Conservation (phyloP, 2,888 invertebrate genomes). For the Sarcophaga subvicina region DNA sequence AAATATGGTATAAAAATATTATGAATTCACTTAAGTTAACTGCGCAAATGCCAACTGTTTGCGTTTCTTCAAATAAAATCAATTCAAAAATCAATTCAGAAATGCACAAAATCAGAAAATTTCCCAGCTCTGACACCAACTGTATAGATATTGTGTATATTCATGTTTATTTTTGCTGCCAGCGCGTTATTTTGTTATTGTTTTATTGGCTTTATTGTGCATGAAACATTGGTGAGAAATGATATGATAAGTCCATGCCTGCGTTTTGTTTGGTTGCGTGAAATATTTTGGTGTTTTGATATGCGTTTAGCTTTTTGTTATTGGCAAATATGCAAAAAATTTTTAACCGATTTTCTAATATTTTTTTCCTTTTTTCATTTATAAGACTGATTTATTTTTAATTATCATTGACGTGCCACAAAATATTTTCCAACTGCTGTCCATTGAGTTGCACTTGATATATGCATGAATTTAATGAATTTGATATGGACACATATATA, state of each 20-base stretch:
- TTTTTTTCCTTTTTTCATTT: constrained; percentile 15
- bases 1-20: no score
- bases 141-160: background rate
- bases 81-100: no score
- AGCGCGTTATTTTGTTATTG: background rate
- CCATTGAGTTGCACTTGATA: no score
- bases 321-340: constrained; percentile 27
- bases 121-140: no score
- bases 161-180: background rate
- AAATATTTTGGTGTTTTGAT: constrained; percentile 21
- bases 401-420: constrained; percentile 79
- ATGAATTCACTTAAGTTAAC: no score
- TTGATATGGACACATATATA: no score
- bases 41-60: no score
- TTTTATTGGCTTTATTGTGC: background rate
- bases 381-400: constrained; percentile 77
- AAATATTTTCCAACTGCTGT: constrained; percentile 10
- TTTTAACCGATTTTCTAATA: no score
- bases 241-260: background rate
- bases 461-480: no score
- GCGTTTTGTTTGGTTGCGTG: background rate
- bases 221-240: background rate
- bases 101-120: no score
- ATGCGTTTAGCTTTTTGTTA: constrained; percentile 57
- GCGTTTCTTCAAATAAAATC: no score